A percentile compares a stretch with the other conserved stretches of the same genome.
phyloP scores from a whole-genome alignment of 2,888 invertebrate genomes.

The Conomelus anceps region DNA sequence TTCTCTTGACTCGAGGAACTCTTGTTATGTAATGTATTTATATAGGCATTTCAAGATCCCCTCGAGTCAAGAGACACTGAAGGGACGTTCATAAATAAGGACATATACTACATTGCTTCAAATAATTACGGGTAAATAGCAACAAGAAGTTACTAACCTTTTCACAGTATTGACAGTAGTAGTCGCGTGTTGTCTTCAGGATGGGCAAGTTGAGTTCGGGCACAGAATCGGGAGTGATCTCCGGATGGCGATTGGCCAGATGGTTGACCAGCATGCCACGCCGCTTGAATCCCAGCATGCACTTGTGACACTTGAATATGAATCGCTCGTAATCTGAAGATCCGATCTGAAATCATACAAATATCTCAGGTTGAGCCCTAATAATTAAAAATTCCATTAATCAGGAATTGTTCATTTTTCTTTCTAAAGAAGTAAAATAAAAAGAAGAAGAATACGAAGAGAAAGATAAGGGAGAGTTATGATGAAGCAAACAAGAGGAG shows the following conservation, averaged over 20 bases:
- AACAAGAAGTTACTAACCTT: constrained; percentile 52
- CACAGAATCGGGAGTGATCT: constrained; percentile 55
- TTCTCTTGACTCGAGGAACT: no score
- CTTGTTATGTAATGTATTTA: no score
- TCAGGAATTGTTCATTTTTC: no score
- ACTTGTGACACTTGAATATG: constrained; percentile 68
- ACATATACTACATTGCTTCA: no score
- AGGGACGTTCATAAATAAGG: no score
- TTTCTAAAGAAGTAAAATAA: no score
- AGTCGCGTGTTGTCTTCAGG: constrained; percentile 66
- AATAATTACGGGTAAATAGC: neutral
- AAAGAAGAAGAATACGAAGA: no score
- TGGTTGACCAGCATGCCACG: constrained; percentile 83
- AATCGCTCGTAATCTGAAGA: constrained; percentile 53
- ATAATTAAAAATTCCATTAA: neutral
- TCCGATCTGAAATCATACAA: constrained; percentile 13
- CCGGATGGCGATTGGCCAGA: constrained; percentile 67
- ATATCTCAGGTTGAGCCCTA: no score
- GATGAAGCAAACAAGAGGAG: no score
- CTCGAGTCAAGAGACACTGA: no score
- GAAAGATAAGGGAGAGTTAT: no score
- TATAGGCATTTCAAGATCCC: no score
- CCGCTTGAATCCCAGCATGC: constrained; percentile 69
- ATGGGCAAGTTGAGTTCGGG: constrained; percentile 73
- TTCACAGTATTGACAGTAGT: constrained; percentile 78